Conservation (phyloP, 1,140 invertebrate species). For the Drosophila leontia region DNA sequence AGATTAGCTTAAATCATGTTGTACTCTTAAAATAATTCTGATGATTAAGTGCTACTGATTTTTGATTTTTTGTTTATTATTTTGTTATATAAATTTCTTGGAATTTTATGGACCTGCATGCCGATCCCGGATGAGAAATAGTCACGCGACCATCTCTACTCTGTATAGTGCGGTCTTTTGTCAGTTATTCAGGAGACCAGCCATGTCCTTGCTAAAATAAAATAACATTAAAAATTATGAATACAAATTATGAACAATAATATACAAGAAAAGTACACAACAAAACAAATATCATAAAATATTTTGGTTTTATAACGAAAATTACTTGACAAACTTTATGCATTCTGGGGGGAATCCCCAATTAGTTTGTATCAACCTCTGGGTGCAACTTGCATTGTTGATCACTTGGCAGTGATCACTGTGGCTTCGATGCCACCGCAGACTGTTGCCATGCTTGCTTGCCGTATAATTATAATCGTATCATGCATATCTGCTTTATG, state of each 20-base stretch:
- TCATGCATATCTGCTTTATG: slow-evolving; percentile 50
- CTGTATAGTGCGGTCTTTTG: background rate
- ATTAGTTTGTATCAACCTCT: background rate
- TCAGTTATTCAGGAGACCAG: background rate
- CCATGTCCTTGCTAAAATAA: background rate
- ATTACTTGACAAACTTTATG: no score
- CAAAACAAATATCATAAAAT: no score
- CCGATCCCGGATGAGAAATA: background rate
- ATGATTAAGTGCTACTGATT: background rate
- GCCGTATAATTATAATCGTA: slow-evolving; percentile 63
- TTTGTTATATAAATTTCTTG: background rate
- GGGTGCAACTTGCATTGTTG: background rate
- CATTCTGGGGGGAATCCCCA: background rate
- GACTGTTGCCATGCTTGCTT: slow-evolving; percentile 40
- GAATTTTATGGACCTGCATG: background rate
- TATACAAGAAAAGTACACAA: no score
- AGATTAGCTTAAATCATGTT: slow-evolving; percentile 1
- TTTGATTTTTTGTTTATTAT: background rate
- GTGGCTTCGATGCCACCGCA: background rate
- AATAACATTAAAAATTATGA: background rate
- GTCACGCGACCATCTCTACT: background rate
- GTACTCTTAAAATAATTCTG: background rate
- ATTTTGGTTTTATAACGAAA: background rate
- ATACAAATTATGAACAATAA: no score
- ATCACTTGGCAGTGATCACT: background rate